Conservation (phyloP, 2,797 vertebrate species). For the Gambelia wislizenii region DNA sequence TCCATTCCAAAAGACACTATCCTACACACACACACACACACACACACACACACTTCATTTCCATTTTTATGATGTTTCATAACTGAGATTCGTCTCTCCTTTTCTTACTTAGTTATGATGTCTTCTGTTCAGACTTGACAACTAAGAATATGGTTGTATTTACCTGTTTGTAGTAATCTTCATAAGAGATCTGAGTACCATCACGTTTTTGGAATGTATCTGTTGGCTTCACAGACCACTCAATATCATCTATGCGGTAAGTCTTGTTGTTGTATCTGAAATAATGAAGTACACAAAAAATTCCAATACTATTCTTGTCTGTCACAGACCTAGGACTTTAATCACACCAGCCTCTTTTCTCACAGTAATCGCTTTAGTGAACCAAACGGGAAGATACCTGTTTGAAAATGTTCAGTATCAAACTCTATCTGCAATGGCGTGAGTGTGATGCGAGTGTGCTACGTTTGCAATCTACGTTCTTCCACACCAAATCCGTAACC, state of each 20-base stretch:
- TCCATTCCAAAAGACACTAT: neutral
- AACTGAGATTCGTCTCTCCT: neutral
- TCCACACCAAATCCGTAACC: too few relatives aligned
- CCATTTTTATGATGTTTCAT: neutral
- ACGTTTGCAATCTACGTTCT: too few relatives aligned
- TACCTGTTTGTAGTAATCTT: conserved; percentile 78
- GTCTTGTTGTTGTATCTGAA: conserved; percentile 78
- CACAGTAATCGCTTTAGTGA: too few relatives aligned
- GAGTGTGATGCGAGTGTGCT: too few relatives aligned
- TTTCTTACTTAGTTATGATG: neutral
- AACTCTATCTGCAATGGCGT: too few relatives aligned
- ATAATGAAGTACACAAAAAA: conserved; percentile 12
- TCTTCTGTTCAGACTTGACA: neutral
- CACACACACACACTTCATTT: neutral
- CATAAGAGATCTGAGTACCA: conserved; percentile 65
- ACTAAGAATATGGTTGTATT: neutral
- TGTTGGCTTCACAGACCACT: conserved; percentile 72
- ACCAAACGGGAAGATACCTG: too few relatives aligned
- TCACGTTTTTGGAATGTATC: conserved; percentile 70
- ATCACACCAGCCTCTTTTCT: too few relatives aligned
- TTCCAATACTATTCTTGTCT: neutral
- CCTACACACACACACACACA: too few relatives aligned
- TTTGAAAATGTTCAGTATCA: too few relatives aligned
- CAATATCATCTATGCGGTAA: conserved; percentile 75
- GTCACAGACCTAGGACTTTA: neutral